phyloP scores from a whole-genome alignment of 1,140 invertebrate genomes.

The Drosophila serrata region DNA sequence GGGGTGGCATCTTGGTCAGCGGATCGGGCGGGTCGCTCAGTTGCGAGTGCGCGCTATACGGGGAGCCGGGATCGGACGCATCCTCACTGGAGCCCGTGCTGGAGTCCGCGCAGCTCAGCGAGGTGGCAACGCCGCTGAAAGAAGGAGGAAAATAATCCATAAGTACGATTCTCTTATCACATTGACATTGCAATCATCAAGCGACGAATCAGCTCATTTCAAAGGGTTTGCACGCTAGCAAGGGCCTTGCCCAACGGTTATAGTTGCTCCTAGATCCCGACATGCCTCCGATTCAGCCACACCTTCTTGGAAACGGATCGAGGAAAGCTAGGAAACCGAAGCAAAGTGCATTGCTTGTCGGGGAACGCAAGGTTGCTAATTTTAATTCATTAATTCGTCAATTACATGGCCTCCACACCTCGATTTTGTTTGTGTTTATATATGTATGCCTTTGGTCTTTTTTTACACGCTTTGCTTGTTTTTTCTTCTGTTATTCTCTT shows the following conservation, averaged over 20 bases:
- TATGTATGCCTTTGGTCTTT: constrained; percentile 32
- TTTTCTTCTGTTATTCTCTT: constrained; percentile 44
- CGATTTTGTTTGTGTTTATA: constrained; percentile 48
- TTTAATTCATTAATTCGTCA: constrained; percentile 40
- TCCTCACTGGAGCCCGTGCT: constrained; percentile 91
- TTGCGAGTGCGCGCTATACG: constrained; percentile 89
- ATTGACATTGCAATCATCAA: background rate
- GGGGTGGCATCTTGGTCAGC: constrained; percentile 75
- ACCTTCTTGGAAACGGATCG: constrained; percentile 24
- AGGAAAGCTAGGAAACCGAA: constrained; percentile 4
- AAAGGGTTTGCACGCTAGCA: background rate
- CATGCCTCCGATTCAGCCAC: constrained; percentile 22
- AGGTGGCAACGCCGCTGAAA: constrained; percentile 89
- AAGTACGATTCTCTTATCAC: background rate
- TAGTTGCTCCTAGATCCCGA: background rate
- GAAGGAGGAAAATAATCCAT: constrained; percentile 4
- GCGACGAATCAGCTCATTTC: background rate
- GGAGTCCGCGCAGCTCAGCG: constrained; percentile 89
- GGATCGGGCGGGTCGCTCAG: constrained; percentile 64
- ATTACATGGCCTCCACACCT: constrained; percentile 36
- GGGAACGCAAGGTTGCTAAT: background rate
- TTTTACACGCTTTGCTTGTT: constrained; percentile 51
- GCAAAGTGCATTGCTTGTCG: background rate
- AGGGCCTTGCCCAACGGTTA: background rate
- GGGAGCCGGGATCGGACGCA: constrained; percentile 93